Evolutionary conservation across 1,140 invertebrate species (phyloP).

Genomic region (Rhyzopertha dominica): DNA sequence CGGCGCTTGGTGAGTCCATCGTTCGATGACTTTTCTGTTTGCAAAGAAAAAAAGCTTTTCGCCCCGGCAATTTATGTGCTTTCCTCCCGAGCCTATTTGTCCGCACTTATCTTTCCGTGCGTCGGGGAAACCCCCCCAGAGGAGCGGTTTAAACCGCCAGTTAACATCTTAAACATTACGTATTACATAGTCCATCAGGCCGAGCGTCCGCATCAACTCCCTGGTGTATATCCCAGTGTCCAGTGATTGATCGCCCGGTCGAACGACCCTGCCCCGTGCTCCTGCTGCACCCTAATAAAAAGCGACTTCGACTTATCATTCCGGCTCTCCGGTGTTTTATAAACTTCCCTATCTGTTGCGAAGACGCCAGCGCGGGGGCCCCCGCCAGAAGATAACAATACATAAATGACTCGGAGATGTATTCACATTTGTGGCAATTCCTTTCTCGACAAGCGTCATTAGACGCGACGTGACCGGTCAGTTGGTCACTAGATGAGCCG

Average conservation of each 20-base stretch:
- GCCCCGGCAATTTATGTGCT: too few relatives aligned
- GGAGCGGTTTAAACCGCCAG: conserved; percentile 43
- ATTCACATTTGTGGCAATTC: conserved; percentile 43
- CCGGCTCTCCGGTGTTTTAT: conserved; percentile 37
- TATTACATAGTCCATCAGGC: conserved; percentile 44
- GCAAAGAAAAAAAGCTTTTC: too few relatives aligned
- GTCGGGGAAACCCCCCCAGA: conserved; percentile 38
- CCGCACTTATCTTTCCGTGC: conserved; percentile 23
- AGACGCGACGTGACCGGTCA: conserved; percentile 34
- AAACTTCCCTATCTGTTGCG: conserved; percentile 27
- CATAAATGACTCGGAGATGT: conserved; percentile 42
- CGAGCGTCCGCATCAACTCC: too few relatives aligned
- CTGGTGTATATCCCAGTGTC: too few relatives aligned
- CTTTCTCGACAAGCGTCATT: conserved; percentile 37
- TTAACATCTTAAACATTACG: conserved; percentile 46
- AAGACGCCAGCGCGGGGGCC: conserved; percentile 21
- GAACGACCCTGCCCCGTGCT: conserved; percentile 25
- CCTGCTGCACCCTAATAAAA: conserved; percentile 34
- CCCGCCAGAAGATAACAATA: conserved; percentile 31
- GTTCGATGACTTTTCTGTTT: too few relatives aligned
- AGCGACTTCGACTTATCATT: conserved; percentile 35
- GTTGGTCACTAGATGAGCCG: conserved; percentile 42
- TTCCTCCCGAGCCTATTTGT: conserved; percentile 23
- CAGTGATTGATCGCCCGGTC: conserved; percentile 43
- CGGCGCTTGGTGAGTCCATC: too few relatives aligned